These are phyloP conservation scores for Heliconius hewitsoni DNA, from an alignment of 1,140 invertebrate genomes.

Conservation along the genomic window DNA sequence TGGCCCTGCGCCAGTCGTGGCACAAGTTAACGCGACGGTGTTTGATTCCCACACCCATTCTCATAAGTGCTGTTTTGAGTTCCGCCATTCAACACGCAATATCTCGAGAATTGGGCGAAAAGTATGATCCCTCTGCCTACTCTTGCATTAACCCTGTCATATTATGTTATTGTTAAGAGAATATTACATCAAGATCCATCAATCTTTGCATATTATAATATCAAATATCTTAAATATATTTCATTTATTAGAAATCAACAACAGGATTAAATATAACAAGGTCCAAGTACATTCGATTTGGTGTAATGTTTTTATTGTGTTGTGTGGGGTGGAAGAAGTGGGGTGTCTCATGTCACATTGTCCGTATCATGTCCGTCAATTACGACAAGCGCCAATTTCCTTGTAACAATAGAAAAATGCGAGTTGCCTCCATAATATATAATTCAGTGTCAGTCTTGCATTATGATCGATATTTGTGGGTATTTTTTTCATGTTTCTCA, in stretches of 20 bases:
- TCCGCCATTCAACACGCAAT: too few relatives aligned
- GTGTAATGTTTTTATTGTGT: slow-evolving; percentile 66
- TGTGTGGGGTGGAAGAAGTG: slow-evolving; percentile 52
- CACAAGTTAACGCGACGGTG: too few relatives aligned
- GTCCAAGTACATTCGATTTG: slow-evolving; percentile 32
- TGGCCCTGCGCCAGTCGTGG: too few relatives aligned
- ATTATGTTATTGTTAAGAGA: too few relatives aligned
- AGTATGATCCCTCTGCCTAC: too few relatives aligned
- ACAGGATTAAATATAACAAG: slow-evolving; percentile 33
- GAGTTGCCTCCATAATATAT: background rate
- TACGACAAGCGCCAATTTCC: slow-evolving; percentile 49
- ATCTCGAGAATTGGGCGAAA: too few relatives aligned
- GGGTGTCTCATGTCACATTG: slow-evolving; percentile 62
- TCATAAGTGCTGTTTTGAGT: too few relatives aligned
- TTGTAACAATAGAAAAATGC: slow-evolving; percentile 5
- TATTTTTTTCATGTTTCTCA: background rate
- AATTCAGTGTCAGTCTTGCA: slow-evolving; percentile 1
- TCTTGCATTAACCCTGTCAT: too few relatives aligned
- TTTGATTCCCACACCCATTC: too few relatives aligned
- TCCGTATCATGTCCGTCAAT: slow-evolving; percentile 60
- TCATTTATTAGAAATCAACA: slow-evolving; percentile 20
- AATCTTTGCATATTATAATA: too few relatives aligned
- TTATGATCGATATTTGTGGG: background rate
- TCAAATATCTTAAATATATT: too few relatives aligned
- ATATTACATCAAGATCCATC: too few relatives aligned